A percentile compares a stretch with the other conserved stretches of the same genome.
These are phyloP conservation scores for Myiagra hebetior DNA, from an alignment of 2,113 vertebrate species.

Conservation along the genomic window DNA sequence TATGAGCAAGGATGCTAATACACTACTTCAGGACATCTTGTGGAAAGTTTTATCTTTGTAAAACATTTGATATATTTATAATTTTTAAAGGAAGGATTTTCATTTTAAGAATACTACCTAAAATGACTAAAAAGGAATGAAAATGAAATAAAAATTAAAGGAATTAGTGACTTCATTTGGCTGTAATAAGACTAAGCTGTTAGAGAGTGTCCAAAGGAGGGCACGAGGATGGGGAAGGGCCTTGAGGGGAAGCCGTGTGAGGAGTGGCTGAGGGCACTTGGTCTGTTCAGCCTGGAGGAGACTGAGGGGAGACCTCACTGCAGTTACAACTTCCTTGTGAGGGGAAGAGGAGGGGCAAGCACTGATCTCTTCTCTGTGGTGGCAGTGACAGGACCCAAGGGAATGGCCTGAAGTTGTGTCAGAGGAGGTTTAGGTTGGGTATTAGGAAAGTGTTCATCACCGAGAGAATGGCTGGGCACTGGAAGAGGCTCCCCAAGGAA, in stretches of 20 bases:
- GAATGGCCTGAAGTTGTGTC: accelerated
- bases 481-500: background rate
- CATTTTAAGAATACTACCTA: background rate
- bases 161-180: background rate
- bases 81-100: background rate
- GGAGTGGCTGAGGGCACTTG: background rate
- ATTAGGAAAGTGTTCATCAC: background rate
- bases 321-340: background rate
- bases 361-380: no score
- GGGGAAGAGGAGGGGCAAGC: background rate
- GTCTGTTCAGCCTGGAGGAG: background rate
- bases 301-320: background rate
- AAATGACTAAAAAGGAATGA: accelerated
- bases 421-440: background rate
- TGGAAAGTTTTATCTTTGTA: background rate
- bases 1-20: background rate
- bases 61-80: background rate
- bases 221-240: accelerated
- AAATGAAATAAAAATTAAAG: background rate
- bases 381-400: accelerated
- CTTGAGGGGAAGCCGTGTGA: background rate
- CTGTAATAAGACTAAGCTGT: background rate
- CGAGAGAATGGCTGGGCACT: accelerated
- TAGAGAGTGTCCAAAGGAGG: background rate
- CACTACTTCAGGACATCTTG: background rate